Evolutionary conservation across 2,113 vertebrate genomes (phyloP).

Genomic region (Leuciscus idus): DNA sequence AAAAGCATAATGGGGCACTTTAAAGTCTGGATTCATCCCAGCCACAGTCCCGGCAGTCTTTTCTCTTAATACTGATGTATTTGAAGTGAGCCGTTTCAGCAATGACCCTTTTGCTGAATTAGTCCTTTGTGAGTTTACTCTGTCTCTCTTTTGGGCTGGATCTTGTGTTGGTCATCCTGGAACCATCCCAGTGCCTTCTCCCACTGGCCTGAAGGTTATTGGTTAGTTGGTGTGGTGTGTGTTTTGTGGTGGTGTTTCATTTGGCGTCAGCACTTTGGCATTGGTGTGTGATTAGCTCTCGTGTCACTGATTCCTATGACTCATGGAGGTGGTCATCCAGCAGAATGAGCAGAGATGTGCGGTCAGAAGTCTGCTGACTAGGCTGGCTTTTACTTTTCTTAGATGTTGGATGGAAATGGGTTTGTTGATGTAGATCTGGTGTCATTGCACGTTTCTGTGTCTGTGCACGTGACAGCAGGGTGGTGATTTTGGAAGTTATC

Average conservation of each 20-base stretch:
- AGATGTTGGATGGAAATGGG: background rate
- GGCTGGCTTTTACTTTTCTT: background rate
- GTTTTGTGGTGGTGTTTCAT: constrained; percentile 10
- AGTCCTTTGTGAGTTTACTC: background rate
- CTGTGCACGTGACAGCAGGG: background rate
- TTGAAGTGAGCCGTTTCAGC: background rate
- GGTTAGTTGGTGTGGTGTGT: background rate
- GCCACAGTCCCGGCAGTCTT: background rate
- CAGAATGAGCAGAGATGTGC: background rate
- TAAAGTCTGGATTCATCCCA: background rate
- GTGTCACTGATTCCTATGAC: constrained; percentile 16
- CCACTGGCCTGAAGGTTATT: background rate
- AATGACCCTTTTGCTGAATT: background rate
- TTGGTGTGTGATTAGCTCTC: constrained; percentile 15
- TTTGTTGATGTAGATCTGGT: background rate
- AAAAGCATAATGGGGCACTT: too few relatives aligned
- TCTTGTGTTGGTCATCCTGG: background rate
- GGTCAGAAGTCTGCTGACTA: constrained; percentile 26
- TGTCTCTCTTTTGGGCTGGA: background rate
- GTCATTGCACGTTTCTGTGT: background rate
- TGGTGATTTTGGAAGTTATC: background rate
- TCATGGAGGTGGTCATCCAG: background rate
- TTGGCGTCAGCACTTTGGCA: constrained; percentile 26
- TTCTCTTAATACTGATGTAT: background rate
- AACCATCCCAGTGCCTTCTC: background rate